These are phyloP conservation scores for Eupleurogrammus muticus DNA, from an alignment of 2,797 vertebrate genomes.

Conservation along the genomic window DNA sequence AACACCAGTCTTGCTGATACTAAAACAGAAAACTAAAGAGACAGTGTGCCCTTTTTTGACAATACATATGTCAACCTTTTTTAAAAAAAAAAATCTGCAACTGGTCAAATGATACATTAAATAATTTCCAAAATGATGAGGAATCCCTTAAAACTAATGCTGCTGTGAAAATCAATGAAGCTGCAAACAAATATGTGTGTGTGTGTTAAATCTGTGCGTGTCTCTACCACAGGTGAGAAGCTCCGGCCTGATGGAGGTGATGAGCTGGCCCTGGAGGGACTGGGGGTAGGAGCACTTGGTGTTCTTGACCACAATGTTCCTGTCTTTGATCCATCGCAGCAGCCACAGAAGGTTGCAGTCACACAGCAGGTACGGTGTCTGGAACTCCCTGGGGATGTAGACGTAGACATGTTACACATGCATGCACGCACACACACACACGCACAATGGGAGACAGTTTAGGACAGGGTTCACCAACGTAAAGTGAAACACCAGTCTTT, in stretches of 20 bases:
- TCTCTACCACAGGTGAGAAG: slow-evolving; percentile 93
- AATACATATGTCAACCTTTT: slow-evolving; percentile 25
- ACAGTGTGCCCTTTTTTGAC: slow-evolving; percentile 36
- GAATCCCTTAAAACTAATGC: background rate
- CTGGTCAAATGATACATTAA: slow-evolving; percentile 9
- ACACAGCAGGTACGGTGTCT: slow-evolving; percentile 94
- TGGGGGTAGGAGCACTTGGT: slow-evolving; percentile 94
- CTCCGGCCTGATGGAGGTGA: slow-evolving; percentile 88
- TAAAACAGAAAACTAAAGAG: slow-evolving; percentile 64
- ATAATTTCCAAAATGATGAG: slow-evolving; percentile 4
- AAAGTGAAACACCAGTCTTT: background rate
- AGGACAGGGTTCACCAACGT: background rate
- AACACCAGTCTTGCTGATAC: slow-evolving; percentile 53
- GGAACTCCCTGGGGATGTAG: slow-evolving; percentile 89
- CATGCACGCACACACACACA: background rate
- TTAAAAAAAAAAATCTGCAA: background rate
- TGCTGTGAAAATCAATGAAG: background rate
- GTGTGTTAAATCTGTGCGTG: background rate
- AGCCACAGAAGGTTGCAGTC: slow-evolving; percentile 97
- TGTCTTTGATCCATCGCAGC: slow-evolving; percentile 91
- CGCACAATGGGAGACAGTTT: too few species aligned
- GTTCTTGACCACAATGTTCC: slow-evolving; percentile 89
- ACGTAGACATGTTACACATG: background rate
- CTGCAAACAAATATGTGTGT: background rate
- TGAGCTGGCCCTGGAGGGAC: slow-evolving; percentile 89